phyloP scores from a whole-genome alignment of 2,113 vertebrate species.

The Crotalus helleri region DNA sequence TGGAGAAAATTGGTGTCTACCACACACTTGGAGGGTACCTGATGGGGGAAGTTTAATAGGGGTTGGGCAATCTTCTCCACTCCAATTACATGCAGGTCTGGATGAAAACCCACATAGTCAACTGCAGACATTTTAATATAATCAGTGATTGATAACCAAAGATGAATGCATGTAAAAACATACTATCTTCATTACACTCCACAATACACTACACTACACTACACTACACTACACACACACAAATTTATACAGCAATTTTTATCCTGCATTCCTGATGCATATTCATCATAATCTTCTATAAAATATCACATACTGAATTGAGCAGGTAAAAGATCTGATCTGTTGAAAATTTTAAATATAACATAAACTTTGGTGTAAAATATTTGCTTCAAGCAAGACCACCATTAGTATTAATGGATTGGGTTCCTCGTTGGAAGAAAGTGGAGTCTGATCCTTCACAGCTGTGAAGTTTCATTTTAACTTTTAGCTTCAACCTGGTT shows the following conservation, averaged over 20 bases:
- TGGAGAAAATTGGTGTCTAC: background rate
- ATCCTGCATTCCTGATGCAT: background rate
- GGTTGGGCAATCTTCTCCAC: background rate
- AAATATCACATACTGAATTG: background rate
- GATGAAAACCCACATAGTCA: background rate
- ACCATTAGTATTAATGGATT: background rate
- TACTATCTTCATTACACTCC: background rate
- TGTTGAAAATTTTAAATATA: background rate
- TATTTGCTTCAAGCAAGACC: no score
- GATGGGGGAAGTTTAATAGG: background rate
- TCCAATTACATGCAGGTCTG: background rate
- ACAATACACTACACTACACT: background rate
- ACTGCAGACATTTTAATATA: background rate
- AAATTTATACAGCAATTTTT: background rate
- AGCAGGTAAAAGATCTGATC: background rate
- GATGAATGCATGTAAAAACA: background rate
- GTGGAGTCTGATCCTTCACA: background rate
- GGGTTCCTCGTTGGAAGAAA: background rate
- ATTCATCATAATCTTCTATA: background rate
- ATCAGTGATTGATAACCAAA: background rate
- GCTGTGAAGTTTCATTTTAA: background rate
- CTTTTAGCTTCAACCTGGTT: background rate
- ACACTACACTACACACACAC: background rate
- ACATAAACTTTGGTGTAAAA: background rate
- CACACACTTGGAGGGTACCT: background rate